Evolutionary conservation across 2,888 invertebrate species (phyloP), one percentile per base, ranked within the genome.

Genomic region (Linnaemya tessellans): DNA sequence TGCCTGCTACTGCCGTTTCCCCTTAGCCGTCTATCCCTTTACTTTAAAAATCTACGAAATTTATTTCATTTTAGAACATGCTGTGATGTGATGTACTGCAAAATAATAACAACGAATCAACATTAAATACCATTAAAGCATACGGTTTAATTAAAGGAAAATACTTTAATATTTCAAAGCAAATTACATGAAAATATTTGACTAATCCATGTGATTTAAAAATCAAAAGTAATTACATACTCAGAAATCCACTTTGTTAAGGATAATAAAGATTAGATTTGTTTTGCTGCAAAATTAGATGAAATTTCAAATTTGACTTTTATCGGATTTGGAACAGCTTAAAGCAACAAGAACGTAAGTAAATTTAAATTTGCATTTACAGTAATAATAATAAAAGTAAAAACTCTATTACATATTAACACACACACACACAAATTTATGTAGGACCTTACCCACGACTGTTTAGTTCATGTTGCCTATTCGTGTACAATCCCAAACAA

Each of bases 281-380:
- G 10, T 20, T 68, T 58, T 18, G 56, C n/a, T 9, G 38, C 3
- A 41, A 49, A 67, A 58, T 20, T 60, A 18, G 5, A 58, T 25
- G 49, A 43, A 65, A 41, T 54, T 67, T 78, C 35, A 22, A n/a
- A 43, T 8, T 64, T n/a, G 4, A 64, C 20, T 46, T 64, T 46
- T 71, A 0, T 9, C 49, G 58, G 38, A 73, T 38, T 80, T 54
- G 20, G 43, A 13, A 43, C 49, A 67, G 8, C n/a, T 46, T 51
- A 38, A 73, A 79, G 49, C 65, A 67, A 74, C 73, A 80, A 41
- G 80, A 74, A 80, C 65, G 74, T 74, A 41, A 43, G 15, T 38
- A 4, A 62, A 38, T 38, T 35, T 38, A 18, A 11, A 9, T 10
- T n/a, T 35, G n/a, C 25, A 43, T 58, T 25, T n/a, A 58, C 25